Evolutionary conservation across 2,797 vertebrate genomes (phyloP).

Genomic region (Anableps anableps): DNA sequence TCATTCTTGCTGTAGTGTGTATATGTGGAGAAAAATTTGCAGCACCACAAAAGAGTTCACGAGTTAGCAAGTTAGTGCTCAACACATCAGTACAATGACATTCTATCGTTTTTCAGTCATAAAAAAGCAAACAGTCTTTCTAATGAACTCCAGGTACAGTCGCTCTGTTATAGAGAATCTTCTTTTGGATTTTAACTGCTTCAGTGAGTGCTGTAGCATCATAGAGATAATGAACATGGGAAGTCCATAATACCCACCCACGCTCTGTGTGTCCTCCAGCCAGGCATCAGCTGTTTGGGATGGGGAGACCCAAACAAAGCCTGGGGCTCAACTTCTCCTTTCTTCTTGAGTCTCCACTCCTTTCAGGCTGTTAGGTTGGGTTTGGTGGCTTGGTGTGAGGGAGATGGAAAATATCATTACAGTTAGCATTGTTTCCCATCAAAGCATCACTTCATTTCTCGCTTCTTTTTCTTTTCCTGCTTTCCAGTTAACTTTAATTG

Average conservation of each 20-base stretch:
- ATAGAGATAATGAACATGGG: slow-evolving; percentile 47
- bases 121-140: background rate
- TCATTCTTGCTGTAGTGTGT: slow-evolving; percentile 38
- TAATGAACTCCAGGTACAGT: slow-evolving; percentile 25
- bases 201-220: slow-evolving; percentile 46
- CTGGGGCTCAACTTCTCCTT: slow-evolving; percentile 58
- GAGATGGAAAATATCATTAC: background rate
- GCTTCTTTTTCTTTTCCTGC: slow-evolving; percentile 2
- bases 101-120: too few species aligned
- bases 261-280: slow-evolving; percentile 53
- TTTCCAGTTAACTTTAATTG: background rate
- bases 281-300: slow-evolving; percentile 59
- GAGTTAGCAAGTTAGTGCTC: slow-evolving; percentile 1
- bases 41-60: slow-evolving; percentile 21
- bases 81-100: slow-evolving; percentile 1
- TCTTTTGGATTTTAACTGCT: slow-evolving; percentile 35
- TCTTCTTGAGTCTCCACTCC: slow-evolving; percentile 38
- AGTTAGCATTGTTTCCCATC: slow-evolving; percentile 13
- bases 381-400: slow-evolving; percentile 7
- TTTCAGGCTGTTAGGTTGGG: slow-evolving; percentile 24
- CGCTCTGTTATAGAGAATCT: slow-evolving; percentile 32
- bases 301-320: slow-evolving; percentile 61
- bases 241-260: slow-evolving; percentile 38
- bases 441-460: background rate
- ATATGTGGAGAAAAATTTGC: slow-evolving; percentile 26